These are phyloP conservation scores for Orchesella flavescens DNA, from an alignment of 2,888 invertebrate genomes.

Conservation along the genomic window DNA sequence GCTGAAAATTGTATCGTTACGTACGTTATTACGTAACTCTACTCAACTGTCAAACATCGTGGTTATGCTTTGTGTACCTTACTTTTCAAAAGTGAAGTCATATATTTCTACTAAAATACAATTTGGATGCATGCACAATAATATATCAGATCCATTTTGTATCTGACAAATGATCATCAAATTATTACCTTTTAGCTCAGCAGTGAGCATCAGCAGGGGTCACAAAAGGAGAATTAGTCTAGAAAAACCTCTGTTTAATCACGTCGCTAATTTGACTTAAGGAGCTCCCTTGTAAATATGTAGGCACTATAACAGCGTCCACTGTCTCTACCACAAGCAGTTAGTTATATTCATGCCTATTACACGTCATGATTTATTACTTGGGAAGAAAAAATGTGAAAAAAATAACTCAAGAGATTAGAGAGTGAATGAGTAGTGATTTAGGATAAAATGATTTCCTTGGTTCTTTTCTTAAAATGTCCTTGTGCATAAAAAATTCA, in stretches of 20 bases:
- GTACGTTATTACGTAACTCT: not conserved
- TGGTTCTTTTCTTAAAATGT: too few relatives aligned
- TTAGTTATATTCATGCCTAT: not conserved
- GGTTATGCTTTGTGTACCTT: not conserved
- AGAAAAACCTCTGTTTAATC: conserved; percentile 27
- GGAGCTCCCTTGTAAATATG: too few relatives aligned
- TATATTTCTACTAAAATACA: not conserved
- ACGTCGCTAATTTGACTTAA: conserved; percentile 23
- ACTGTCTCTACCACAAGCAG: not conserved
- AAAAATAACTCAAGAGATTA: not conserved
- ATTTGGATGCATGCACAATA: not conserved
- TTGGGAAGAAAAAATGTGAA: not conserved
- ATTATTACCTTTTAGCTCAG: conserved; percentile 47
- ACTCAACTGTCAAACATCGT: not conserved
- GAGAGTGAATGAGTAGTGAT: not conserved
- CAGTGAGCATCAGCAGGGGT: conserved; percentile 46
- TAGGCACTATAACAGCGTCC: too few relatives aligned
- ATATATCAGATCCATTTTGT: not conserved
- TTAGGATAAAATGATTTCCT: too few relatives aligned
- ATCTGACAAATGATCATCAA: conserved; percentile 46
- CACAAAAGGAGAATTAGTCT: conserved; percentile 32
- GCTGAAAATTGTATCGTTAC: not conserved
- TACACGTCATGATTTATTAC: not conserved
- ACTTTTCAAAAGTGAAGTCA: not conserved
- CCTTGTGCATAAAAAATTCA: too few relatives aligned